Conservation (phyloP, 2,797 vertebrate species). For the Cygnus olor region DNA sequence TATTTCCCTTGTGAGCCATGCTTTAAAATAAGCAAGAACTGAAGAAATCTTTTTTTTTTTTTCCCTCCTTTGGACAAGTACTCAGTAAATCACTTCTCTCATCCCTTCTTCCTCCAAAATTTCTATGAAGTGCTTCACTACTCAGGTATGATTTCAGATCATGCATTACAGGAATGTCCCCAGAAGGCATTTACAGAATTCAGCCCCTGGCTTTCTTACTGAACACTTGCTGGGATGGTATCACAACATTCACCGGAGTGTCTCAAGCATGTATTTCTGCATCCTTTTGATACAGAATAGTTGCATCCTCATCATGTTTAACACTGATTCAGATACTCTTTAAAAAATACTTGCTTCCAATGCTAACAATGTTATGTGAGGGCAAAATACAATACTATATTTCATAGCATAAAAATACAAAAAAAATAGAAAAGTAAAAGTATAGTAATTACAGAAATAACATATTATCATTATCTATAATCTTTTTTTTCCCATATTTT, state of each 20-base stretch:
- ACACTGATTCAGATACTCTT: background rate
- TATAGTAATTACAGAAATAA: background rate
- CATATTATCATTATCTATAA: background rate
- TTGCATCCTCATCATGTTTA: background rate
- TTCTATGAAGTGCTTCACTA: background rate
- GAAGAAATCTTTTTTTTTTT: background rate
- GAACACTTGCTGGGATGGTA: background rate
- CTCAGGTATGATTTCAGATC: background rate
- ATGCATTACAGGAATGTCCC: background rate
- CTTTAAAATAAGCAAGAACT: background rate
- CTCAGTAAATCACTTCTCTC: background rate
- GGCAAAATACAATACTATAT: background rate
- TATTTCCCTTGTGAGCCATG: background rate
- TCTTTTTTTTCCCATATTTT: background rate
- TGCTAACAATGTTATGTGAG: background rate
- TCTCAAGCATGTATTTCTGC: background rate
- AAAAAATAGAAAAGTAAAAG: background rate
- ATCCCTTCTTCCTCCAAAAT: background rate
- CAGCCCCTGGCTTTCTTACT: background rate
- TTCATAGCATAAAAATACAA: background rate
- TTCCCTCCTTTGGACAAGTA: background rate
- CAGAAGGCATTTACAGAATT: background rate
- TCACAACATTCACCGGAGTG: background rate
- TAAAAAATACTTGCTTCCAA: background rate
- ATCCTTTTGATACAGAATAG: background rate